These are phyloP conservation scores for Eucera pruinosa DNA, from an alignment of 2,888 invertebrate species.

Conservation along the genomic window DNA sequence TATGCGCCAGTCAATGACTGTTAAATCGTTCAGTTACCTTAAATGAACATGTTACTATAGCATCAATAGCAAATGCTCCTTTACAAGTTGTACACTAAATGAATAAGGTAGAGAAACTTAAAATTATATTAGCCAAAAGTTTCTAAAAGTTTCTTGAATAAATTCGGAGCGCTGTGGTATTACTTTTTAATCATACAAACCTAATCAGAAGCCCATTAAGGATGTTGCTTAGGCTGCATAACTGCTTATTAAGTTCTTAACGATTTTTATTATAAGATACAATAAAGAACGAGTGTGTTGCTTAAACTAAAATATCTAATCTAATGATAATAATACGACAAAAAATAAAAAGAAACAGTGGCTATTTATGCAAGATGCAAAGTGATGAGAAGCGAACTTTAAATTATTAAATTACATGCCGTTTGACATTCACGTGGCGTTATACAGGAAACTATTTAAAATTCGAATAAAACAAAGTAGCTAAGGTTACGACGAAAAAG, in stretches of 20 bases:
- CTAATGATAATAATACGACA: conserved; percentile 43
- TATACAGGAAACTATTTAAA: conserved; percentile 19
- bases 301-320: conserved; percentile 51
- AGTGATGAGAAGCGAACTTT: conserved; percentile 49
- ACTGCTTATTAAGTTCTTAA: conserved; percentile 51
- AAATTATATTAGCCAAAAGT: conserved; percentile 30
- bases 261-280: conserved; percentile 36
- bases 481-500: no score
- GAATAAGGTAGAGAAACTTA: conserved; percentile 29
- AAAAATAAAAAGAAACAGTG: conserved; percentile 27
- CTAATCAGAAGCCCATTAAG: conserved; percentile 59
- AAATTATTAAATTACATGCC: conserved; percentile 54
- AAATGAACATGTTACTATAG: conserved; percentile 31
- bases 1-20: conserved; percentile 61
- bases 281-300: conserved; percentile 39
- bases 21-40: conserved; percentile 27
- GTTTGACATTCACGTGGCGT: conserved; percentile 26
- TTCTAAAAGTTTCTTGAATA: conserved; percentile 28
- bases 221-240: conserved; percentile 53
- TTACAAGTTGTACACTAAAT: conserved; percentile 39
- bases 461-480: conserved; percentile 1
- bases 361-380: conserved; percentile 53
- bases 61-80: conserved; percentile 34
- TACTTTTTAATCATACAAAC: conserved; percentile 57
- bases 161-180: conserved; percentile 21